Percentiles rank a stretch among this genome's conserved stretches.
Evolutionary conservation across 64 coral and sea anemone species (phyloP).

Genomic region (Hydrozoanthus tunicans): DNA sequence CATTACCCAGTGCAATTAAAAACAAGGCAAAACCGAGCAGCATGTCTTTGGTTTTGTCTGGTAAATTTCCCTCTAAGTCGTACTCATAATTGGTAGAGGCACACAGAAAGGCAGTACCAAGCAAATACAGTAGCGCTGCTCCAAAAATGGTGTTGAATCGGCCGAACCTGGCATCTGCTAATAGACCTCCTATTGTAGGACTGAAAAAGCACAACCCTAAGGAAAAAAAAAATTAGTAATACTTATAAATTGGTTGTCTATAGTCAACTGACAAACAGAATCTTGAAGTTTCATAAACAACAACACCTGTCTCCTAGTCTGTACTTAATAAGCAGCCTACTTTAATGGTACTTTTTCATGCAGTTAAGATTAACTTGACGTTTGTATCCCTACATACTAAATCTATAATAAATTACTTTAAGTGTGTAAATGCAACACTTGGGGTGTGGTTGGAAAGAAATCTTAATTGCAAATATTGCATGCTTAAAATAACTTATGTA

Average conservation of each 20-base stretch:
- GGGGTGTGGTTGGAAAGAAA: too few relatives aligned
- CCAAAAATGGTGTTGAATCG: constrained; percentile 84
- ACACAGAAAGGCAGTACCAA: constrained; percentile 58
- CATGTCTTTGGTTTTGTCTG: neutral
- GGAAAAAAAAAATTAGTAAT: neutral
- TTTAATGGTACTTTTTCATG: too few relatives aligned
- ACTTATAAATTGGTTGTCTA: neutral
- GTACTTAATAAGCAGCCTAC: too few relatives aligned
- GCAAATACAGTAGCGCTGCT: constrained; percentile 41
- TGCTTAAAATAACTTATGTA: too few relatives aligned
- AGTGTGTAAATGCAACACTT: too few relatives aligned
- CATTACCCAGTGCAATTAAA: constrained; percentile 4
- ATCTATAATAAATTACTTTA: too few relatives aligned
- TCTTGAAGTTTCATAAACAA: too few relatives aligned
- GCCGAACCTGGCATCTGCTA: constrained; percentile 56
- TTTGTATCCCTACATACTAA: too few relatives aligned
- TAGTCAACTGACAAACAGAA: neutral
- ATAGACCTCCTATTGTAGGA: constrained; percentile 69
- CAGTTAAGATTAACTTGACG: too few relatives aligned
- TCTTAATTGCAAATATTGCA: too few relatives aligned
- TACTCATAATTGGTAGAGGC: constrained; percentile 11
- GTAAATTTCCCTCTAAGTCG: neutral
- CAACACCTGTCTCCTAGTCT: too few relatives aligned
- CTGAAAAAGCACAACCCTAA: constrained; percentile 62
- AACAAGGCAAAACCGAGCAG: constrained; percentile 5